phyloP scores from a whole-genome alignment of 2,888 invertebrate species.

The Halictus quadricinctus region DNA sequence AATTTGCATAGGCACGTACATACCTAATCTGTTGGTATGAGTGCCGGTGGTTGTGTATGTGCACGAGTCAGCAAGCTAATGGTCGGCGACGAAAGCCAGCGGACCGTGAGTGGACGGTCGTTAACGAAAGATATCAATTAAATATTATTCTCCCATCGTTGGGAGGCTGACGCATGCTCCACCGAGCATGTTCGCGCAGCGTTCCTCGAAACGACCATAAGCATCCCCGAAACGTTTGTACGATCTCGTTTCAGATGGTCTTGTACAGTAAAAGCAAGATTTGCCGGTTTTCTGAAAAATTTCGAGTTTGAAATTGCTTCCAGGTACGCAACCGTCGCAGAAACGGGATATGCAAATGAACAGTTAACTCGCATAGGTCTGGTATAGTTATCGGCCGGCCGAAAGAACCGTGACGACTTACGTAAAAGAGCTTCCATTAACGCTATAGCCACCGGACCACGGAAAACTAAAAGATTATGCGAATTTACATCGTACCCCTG shows the following conservation, averaged over 20 bases:
- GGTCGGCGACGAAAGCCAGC: slow-evolving; percentile 18
- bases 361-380: slow-evolving; percentile 61
- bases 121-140: slow-evolving; percentile 42
- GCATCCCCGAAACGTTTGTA: too few relatives aligned
- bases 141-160: slow-evolving; percentile 46
- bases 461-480: neutral
- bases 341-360: slow-evolving; percentile 72
- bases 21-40: neutral
- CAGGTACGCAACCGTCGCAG: slow-evolving; percentile 59
- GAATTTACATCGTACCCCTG: neutral
- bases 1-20: slow-evolving; percentile 37
- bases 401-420: slow-evolving; percentile 53
- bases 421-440: slow-evolving; percentile 47
- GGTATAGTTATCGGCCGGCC: slow-evolving; percentile 43
- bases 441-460: neutral
- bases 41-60: neutral
- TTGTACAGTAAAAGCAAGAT: neutral
- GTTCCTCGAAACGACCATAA: slow-evolving; percentile 10
- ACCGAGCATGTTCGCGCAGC: slow-evolving; percentile 19
- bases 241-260: neutral
- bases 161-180: slow-evolving; percentile 25
- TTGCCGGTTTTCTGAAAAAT: neutral
- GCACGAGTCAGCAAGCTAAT: neutral
- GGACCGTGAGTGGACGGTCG: slow-evolving; percentile 18
- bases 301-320: slow-evolving; percentile 35